phyloP scores from a whole-genome alignment of 2,888 invertebrate genomes.

The Blera fallax region DNA sequence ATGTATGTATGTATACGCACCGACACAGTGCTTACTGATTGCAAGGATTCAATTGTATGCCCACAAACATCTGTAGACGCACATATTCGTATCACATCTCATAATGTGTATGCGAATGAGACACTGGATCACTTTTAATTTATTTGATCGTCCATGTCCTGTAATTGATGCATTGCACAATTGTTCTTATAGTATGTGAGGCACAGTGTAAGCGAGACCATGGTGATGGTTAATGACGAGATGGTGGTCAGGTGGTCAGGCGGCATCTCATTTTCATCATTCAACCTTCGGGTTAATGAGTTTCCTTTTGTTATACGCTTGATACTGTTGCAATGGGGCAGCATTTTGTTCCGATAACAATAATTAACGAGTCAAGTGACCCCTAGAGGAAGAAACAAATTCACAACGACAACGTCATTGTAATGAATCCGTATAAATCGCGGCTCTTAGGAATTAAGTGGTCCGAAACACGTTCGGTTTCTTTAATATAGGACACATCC shows the following conservation, averaged over 20 bases:
- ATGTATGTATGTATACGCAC: not conserved
- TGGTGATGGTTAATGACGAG: not conserved
- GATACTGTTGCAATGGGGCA: slow-evolving; percentile 31
- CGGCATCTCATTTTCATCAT: slow-evolving; percentile 42
- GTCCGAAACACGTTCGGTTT: slow-evolving; percentile 62
- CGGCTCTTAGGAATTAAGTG: slow-evolving; percentile 48
- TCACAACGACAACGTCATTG: slow-evolving; percentile 24
- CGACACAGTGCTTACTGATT: not conserved
- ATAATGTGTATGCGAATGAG: slow-evolving; percentile 58
- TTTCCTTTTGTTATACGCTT: slow-evolving; percentile 52
- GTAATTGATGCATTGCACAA: slow-evolving; percentile 62
- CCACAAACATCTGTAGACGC: not conserved
- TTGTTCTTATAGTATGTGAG: slow-evolving; percentile 25
- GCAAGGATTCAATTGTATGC: slow-evolving; percentile 31
- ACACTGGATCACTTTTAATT: slow-evolving; percentile 68
- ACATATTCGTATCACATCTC: slow-evolving; percentile 27
- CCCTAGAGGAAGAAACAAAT: slow-evolving; percentile 30
- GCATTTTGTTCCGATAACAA: slow-evolving; percentile 52
- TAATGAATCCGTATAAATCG: slow-evolving; percentile 69
- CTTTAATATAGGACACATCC: slow-evolving; percentile 58
- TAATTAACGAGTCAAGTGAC: slow-evolving; percentile 63
- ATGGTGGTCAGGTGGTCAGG: not conserved
- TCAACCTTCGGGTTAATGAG: slow-evolving; percentile 61
- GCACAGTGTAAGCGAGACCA: not conserved
- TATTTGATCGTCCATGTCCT: slow-evolving; percentile 64